A percentile compares a stretch with the other conserved stretches of the same genome.
These are phyloP conservation scores for Peromyscus polionotus DNA, from an alignment of 2,113 vertebrate species.

Conservation along the genomic window DNA sequence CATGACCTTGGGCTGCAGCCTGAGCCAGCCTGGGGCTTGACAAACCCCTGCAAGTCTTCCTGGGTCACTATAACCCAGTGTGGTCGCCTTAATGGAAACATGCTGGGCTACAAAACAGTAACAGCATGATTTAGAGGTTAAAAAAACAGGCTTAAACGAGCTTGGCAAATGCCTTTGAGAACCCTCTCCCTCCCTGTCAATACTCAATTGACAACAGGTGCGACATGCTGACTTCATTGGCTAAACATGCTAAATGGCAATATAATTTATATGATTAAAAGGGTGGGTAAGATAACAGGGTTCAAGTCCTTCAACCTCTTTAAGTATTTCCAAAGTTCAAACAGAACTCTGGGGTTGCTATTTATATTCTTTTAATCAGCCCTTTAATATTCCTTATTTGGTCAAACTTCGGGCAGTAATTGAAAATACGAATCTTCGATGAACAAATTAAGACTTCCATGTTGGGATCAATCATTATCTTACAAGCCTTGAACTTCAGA, in stretches of 20 bases:
- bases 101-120: neutral
- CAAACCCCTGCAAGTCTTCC: neutral
- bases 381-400: neutral
- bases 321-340: neutral
- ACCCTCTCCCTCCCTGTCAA: constrained; percentile 6
- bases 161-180: constrained; percentile 11
- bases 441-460: neutral
- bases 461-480: neutral
- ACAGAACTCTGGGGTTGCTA: neutral
- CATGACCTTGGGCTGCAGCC: neutral
- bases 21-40: no score
- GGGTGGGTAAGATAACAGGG: neutral
- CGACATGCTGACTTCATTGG: neutral
- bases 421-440: neutral
- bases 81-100: neutral
- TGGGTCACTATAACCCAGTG: neutral
- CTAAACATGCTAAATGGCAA: neutral
- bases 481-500: neutral
- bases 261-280: neutral
- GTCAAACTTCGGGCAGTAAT: neutral
- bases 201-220: constrained; percentile 28
- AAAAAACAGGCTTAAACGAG: neutral
- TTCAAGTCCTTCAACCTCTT: neutral
- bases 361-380: neutral
- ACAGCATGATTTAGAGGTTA: neutral